phyloP scores from a whole-genome alignment of 2,888 invertebrate species.

The Adelognathus sp. region DNA sequence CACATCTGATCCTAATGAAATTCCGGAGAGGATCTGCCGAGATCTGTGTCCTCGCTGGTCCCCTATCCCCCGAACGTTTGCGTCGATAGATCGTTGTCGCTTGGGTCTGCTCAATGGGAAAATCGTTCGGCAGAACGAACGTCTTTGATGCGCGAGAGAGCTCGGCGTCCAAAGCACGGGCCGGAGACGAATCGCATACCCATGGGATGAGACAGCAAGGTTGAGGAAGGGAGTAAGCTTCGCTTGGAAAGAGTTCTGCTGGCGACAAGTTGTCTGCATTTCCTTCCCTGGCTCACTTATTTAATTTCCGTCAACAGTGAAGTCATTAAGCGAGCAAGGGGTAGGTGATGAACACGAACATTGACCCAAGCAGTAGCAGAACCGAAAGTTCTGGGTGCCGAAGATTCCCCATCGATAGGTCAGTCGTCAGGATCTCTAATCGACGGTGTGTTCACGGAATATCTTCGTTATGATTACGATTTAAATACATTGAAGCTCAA shows the following conservation, averaged over 20 bases:
- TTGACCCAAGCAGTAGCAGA: slow-evolving; percentile 41
- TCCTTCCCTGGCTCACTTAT: slow-evolving; percentile 48
- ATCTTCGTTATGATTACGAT: too few species aligned
- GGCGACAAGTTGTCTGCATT: slow-evolving; percentile 57
- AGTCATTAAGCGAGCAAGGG: slow-evolving; percentile 6
- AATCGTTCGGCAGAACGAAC: slow-evolving; percentile 37
- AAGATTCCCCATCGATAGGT: slow-evolving; percentile 29
- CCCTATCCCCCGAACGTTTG: slow-evolving; percentile 56
- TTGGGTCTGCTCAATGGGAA: slow-evolving; percentile 53
- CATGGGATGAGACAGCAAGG: slow-evolving; percentile 15
- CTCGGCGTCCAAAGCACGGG: neutral
- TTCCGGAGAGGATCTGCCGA: slow-evolving; percentile 67
- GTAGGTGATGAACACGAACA: slow-evolving; percentile 29
- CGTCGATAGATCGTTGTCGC: slow-evolving; percentile 70
- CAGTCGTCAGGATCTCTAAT: slow-evolving; percentile 56
- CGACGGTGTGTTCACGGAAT: too few species aligned
- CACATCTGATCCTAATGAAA: slow-evolving; percentile 77
- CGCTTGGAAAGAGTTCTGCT: slow-evolving; percentile 43
- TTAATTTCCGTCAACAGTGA: slow-evolving; percentile 40
- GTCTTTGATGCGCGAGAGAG: slow-evolving; percentile 26
- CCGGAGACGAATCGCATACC: neutral
- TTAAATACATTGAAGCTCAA: too few species aligned
- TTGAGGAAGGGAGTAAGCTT: slow-evolving; percentile 29
- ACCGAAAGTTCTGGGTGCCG: slow-evolving; percentile 17
- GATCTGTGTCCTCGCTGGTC: slow-evolving; percentile 33